Evolutionary conservation across 2,888 invertebrate species (phyloP).

Genomic region (Pammene fasciana): DNA sequence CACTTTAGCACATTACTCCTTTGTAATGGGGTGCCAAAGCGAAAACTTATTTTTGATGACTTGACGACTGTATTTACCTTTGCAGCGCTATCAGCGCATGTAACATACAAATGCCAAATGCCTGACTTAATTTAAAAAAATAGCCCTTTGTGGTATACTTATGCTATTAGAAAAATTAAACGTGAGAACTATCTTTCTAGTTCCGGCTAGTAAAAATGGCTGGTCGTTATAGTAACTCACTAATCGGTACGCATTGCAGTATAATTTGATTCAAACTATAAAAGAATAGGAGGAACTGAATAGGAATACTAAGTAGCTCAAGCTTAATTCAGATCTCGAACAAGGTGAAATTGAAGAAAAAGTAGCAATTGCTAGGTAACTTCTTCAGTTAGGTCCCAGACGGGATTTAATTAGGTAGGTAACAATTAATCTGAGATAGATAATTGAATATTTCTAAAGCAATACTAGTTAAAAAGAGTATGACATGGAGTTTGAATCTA

Average conservation of each 20-base stretch:
- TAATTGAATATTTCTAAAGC: neutral
- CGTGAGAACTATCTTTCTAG: neutral
- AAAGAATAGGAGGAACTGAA: constrained; percentile 19
- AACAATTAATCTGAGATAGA: neutral
- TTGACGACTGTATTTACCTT: no score
- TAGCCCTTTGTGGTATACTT: no score
- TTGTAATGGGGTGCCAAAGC: no score
- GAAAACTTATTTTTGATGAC: no score
- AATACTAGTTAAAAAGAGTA: no score
- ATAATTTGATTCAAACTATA: constrained; percentile 18
- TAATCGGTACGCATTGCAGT: constrained; percentile 33
- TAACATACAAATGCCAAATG: no score
- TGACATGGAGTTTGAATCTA: no score
- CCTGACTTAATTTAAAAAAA: no score
- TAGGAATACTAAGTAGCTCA: constrained; percentile 26
- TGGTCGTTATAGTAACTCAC: neutral
- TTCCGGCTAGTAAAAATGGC: neutral
- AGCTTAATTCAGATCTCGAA: constrained; percentile 13
- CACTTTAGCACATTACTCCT: no score
- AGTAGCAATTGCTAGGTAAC: constrained; percentile 8
- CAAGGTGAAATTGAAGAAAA: constrained; percentile 20
- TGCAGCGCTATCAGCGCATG: no score
- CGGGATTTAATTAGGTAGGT: neutral
- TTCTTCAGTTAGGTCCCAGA: neutral
- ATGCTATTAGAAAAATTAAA: neutral